A percentile compares a stretch with the other conserved stretches of the same genome.
Conservation (phyloP, 2,113 vertebrate genomes). For the Barbus barbus region DNA sequence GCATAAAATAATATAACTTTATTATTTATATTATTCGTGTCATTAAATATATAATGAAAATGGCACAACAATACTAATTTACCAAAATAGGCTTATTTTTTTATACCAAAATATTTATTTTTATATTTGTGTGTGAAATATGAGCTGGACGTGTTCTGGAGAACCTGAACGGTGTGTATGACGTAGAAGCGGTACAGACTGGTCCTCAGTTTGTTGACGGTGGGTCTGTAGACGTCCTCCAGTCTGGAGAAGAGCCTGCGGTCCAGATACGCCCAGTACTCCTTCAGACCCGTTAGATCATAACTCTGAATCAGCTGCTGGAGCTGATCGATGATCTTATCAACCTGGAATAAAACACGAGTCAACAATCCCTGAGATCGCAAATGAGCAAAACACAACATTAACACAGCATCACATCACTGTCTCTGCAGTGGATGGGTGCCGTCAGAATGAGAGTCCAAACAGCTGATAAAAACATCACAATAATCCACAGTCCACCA, state of each 20-base stretch:
- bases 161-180: constrained; percentile 84
- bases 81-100: background rate
- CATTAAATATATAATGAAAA: no score
- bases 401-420: no score
- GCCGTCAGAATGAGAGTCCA: no score
- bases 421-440: no score
- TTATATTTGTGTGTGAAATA: background rate
- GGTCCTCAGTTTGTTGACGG: constrained; percentile 91
- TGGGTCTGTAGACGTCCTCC: constrained; percentile 91
- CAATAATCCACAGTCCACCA: no score
- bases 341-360: constrained; percentile 79
- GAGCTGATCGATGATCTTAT: constrained; percentile 95
- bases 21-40: no score
- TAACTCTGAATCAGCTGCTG: constrained; percentile 87
- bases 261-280: constrained; percentile 94
- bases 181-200: constrained; percentile 94
- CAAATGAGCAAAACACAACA: background rate
- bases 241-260: constrained; percentile 88
- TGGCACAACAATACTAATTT: background rate
- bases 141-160: no score
- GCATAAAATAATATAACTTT: no score
- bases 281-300: constrained; percentile 85
- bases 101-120: accelerated
- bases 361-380: background rate
- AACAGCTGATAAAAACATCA: no score